phyloP scores from a whole-genome alignment of 2,888 invertebrate genomes.

The Metacarcinus magister region DNA sequence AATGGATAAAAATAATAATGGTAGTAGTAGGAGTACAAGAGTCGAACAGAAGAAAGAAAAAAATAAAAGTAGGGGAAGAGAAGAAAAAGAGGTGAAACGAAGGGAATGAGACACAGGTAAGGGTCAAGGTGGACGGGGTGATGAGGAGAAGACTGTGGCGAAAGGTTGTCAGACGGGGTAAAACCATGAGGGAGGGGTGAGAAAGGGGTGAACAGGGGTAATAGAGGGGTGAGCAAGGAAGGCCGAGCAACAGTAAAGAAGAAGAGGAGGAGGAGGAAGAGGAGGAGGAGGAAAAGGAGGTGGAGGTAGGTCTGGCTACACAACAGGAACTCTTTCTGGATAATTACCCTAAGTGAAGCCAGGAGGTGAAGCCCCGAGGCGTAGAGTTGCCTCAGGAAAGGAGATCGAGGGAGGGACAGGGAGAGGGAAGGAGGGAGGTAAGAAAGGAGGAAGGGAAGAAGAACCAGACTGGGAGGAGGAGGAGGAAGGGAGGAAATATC shows the following conservation, averaged over 20 bases:
- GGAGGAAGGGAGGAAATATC: neutral
- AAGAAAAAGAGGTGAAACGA: neutral
- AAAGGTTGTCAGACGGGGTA: neutral
- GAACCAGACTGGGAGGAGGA: neutral
- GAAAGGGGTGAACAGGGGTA: neutral
- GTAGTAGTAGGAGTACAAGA: too few species aligned
- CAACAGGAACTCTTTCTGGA: conserved; percentile 12
- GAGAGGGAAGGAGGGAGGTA: neutral
- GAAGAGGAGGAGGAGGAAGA: neutral
- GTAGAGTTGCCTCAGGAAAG: neutral
- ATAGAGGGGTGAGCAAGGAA: neutral
- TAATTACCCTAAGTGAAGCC: conserved; percentile 41
- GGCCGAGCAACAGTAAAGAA: neutral
- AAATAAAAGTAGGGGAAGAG: neutral
- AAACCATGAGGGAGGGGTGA: neutral
- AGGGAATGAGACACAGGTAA: neutral
- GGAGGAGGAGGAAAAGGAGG: neutral
- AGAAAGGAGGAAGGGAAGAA: neutral
- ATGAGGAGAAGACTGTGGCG: neutral
- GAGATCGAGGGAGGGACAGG: neutral
- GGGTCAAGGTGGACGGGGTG: neutral
- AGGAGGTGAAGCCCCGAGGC: conserved; percentile 17
- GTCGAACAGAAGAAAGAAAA: neutral
- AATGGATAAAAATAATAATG: too few species aligned
- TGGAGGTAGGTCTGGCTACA: neutral